phyloP scores from a whole-genome alignment of 2,888 invertebrate species.

The Pelosia muscerda region DNA sequence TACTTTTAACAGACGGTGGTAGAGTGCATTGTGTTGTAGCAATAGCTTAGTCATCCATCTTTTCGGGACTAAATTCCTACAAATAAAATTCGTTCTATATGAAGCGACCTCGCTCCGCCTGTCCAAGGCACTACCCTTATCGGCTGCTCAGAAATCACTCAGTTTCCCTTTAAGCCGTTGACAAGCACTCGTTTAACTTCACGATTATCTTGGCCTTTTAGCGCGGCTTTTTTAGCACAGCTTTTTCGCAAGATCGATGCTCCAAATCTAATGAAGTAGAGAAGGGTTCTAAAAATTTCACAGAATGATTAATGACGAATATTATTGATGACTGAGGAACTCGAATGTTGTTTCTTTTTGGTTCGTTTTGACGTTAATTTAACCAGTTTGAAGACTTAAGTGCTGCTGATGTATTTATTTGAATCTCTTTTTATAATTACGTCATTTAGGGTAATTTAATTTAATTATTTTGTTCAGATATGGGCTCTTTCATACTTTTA shows the following conservation, averaged over 20 bases:
- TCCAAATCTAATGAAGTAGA: conserved; percentile 46
- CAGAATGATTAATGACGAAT: conserved; percentile 33
- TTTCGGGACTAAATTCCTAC: not conserved
- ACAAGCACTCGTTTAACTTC: conserved; percentile 74
- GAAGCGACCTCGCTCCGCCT: conserved; percentile 8
- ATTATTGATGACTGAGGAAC: conserved; percentile 23
- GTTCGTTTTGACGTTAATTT: not conserved
- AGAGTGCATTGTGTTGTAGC: not conserved
- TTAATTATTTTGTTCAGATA: not conserved
- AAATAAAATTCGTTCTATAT: conserved; percentile 18
- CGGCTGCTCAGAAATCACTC: conserved; percentile 62
- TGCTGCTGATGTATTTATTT: not conserved
- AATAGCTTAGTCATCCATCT: not conserved
- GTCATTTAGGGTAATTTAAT: not conserved
- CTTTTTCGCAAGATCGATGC: conserved; percentile 54
- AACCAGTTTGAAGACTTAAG: not conserved
- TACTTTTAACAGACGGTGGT: too few relatives aligned
- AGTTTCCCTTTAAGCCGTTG: conserved; percentile 62
- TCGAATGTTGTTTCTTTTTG: conserved; percentile 21
- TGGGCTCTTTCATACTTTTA: not conserved
- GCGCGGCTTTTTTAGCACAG: conserved; percentile 40
- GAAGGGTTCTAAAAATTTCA: conserved; percentile 37
- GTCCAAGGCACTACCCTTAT: conserved; percentile 18
- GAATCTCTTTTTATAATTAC: not conserved
- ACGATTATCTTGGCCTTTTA: conserved; percentile 64